A percentile compares a stretch with the other conserved stretches of the same genome.
Conservation (phyloP, 2,797 vertebrate species). For the Bovichtus variegatus region DNA sequence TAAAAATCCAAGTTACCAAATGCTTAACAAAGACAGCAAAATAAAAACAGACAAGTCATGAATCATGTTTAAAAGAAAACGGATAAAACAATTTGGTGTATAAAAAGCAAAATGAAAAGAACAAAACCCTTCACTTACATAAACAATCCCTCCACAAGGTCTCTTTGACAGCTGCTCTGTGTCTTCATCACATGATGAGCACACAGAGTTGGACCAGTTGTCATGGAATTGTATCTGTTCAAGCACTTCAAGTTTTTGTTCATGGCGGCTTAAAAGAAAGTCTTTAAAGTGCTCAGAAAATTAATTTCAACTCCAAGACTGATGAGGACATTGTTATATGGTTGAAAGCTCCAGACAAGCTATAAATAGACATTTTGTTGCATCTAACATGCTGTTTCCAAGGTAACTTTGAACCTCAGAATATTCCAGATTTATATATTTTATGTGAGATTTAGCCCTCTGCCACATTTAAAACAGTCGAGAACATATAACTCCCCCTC, state of each 20-base stretch:
- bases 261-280: not conserved
- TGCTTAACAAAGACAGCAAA: too few relatives aligned
- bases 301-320: too few relatives aligned
- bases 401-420: not conserved
- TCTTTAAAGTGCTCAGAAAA: not conserved
- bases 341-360: not conserved
- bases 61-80: too few relatives aligned
- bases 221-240: too few relatives aligned
- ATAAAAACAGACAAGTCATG: too few relatives aligned
- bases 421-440: constrained; percentile 1
- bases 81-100: too few relatives aligned
- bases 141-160: not conserved
- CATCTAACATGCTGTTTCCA: not conserved
- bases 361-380: not conserved
- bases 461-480: not conserved
- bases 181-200: too few relatives aligned
- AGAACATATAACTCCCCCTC: constrained; percentile 7
- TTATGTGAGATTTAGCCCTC: not conserved
- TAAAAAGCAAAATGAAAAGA: too few relatives aligned
- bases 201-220: too few relatives aligned
- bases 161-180: not conserved
- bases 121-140: not conserved
- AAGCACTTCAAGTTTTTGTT: not conserved
- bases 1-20: too few relatives aligned
- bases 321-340: not conserved